Conservation (phyloP, 2,797 vertebrate genomes). For the Enteromius argenteus region DNA sequence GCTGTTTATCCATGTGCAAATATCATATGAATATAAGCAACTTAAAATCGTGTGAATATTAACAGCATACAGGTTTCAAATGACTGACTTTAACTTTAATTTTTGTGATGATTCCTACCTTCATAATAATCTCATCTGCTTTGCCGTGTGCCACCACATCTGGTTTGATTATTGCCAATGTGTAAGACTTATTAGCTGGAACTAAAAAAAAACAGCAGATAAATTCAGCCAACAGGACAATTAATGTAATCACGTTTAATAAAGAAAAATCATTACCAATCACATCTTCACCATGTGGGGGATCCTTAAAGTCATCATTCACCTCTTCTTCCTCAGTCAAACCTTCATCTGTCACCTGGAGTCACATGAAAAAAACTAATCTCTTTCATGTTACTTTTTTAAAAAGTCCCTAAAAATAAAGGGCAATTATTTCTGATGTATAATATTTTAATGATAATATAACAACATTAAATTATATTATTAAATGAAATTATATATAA, state of each 20-base stretch:
- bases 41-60: background rate
- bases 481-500: background rate
- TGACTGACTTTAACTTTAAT: background rate
- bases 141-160: constrained; percentile 88
- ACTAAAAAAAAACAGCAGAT: constrained; percentile 67
- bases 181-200: constrained; percentile 79
- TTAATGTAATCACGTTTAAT: background rate
- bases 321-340: constrained; percentile 70
- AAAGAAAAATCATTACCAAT: constrained; percentile 70
- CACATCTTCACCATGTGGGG: constrained; percentile 71
- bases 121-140: constrained; percentile 87
- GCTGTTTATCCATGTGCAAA: background rate
- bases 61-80: background rate
- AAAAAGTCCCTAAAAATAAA: background rate
- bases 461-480: background rate
- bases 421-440: background rate
- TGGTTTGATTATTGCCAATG: constrained; percentile 89
- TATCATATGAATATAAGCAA: background rate
- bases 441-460: background rate
- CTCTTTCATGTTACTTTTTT: background rate
- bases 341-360: constrained; percentile 81
- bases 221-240: background rate
- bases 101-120: constrained; percentile 73
- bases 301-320: constrained; percentile 62
- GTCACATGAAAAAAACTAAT: constrained; percentile 10